These are phyloP conservation scores for Ifrita kowaldi DNA, from an alignment of 2,113 vertebrate genomes.

Conservation along the genomic window DNA sequence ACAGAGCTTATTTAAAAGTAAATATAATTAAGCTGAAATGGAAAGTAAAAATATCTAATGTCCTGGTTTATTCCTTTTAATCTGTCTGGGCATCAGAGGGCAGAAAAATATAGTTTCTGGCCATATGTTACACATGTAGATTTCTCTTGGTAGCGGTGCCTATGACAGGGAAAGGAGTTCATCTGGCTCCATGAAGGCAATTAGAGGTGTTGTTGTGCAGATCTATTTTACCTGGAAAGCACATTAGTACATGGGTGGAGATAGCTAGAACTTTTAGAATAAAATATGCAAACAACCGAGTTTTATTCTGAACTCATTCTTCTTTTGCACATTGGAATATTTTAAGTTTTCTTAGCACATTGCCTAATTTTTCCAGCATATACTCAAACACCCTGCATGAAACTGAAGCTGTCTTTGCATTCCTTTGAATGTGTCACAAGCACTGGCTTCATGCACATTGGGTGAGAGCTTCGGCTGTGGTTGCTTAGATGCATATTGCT, in stretches of 20 bases:
- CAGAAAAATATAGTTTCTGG: background rate
- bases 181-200: background rate
- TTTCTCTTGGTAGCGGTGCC: background rate
- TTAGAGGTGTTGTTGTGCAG: background rate
- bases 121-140: background rate
- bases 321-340: background rate
- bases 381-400: background rate
- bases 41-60: background rate
- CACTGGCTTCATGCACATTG: background rate
- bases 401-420: background rate
- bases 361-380: background rate
- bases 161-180: background rate
- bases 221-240: conserved; percentile 54
- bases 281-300: background rate
- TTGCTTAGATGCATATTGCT: background rate
- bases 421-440: background rate
- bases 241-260: conserved; percentile 37
- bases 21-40: background rate
- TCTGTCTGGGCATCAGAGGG: background rate
- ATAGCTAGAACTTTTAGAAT: background rate
- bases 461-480: background rate
- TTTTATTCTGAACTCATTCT: background rate
- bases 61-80: background rate
- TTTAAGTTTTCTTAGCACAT: background rate
- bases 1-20: background rate